Conservation (phyloP, 2,888 invertebrate genomes). For the Portevinia maculata region DNA sequence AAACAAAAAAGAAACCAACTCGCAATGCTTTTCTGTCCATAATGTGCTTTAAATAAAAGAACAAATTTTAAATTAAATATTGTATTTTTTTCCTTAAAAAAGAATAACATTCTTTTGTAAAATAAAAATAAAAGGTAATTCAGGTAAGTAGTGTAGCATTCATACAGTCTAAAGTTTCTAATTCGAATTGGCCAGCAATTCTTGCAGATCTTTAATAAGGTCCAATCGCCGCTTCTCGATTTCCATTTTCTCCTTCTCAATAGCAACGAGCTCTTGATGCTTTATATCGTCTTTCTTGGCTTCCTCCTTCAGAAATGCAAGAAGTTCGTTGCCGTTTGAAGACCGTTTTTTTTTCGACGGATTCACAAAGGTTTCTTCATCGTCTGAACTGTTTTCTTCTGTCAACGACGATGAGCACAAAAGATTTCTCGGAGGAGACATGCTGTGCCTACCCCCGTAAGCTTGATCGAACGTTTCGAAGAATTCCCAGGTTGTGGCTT, state of each 20-base stretch:
- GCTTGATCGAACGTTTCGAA: constrained; percentile 1
- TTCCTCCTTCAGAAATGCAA: background rate
- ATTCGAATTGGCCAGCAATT: background rate
- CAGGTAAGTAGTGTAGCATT: constrained; percentile 7
- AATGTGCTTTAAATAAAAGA: too few relatives aligned
- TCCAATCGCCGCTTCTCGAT: constrained; percentile 1
- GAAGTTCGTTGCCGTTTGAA: too few relatives aligned
- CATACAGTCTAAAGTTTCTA: background rate
- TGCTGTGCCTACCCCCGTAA: background rate
- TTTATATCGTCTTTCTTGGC: background rate
- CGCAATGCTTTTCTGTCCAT: background rate
- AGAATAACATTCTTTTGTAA: too few relatives aligned
- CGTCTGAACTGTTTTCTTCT: too few relatives aligned
- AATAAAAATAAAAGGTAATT: background rate
- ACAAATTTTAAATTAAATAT: too few relatives aligned
- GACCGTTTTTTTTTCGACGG: background rate
- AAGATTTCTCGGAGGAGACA: constrained; percentile 2
- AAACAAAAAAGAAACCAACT: too few relatives aligned
- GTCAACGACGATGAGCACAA: background rate
- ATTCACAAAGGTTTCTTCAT: too few relatives aligned
- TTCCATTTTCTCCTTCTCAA: constrained; percentile 1
- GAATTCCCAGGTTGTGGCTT: constrained; percentile 3
- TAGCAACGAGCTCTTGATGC: constrained; percentile 3
- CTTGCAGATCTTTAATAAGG: background rate
- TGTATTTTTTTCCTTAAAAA: too few relatives aligned